Percentiles rank a stretch among this genome's conserved stretches.
Conservation (phyloP, 2,797 vertebrate genomes). For the Sebastes kiyomatsui region DNA sequence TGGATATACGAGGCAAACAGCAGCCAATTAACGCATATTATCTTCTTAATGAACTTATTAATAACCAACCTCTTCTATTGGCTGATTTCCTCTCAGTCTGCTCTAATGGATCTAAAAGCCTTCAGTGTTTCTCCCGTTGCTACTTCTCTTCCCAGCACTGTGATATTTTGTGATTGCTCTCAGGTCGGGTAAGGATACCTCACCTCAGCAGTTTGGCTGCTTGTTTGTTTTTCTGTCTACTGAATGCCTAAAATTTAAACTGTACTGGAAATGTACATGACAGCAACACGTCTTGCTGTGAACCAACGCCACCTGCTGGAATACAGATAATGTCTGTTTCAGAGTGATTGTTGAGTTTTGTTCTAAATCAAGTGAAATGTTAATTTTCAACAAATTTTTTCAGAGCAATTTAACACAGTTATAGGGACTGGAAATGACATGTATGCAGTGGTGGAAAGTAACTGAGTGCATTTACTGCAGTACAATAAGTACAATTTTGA, state of each 20-base stretch:
- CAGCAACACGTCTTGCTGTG: background rate
- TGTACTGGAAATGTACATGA: background rate
- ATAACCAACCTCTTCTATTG: background rate
- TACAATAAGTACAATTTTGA: no score
- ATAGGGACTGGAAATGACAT: background rate
- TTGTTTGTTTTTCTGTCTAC: background rate
- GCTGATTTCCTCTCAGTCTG: background rate
- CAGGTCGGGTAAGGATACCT: background rate
- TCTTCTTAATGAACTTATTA: background rate
- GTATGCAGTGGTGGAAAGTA: background rate
- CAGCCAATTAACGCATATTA: background rate
- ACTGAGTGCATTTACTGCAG: background rate
- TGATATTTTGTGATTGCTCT: background rate
- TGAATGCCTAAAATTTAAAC: background rate
- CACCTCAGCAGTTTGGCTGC: background rate
- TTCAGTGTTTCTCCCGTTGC: background rate
- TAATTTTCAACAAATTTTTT: background rate
- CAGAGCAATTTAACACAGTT: background rate
- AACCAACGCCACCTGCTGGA: constrained; percentile 50
- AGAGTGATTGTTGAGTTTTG: no score
- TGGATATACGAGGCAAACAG: background rate
- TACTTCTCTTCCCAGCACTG: background rate
- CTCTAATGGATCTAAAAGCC: background rate
- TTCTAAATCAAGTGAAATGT: background rate
- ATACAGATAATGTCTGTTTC: background rate